These are phyloP conservation scores for Dipodomys ordii DNA, from an alignment of 2,113 vertebrate species.

Conservation along the genomic window DNA sequence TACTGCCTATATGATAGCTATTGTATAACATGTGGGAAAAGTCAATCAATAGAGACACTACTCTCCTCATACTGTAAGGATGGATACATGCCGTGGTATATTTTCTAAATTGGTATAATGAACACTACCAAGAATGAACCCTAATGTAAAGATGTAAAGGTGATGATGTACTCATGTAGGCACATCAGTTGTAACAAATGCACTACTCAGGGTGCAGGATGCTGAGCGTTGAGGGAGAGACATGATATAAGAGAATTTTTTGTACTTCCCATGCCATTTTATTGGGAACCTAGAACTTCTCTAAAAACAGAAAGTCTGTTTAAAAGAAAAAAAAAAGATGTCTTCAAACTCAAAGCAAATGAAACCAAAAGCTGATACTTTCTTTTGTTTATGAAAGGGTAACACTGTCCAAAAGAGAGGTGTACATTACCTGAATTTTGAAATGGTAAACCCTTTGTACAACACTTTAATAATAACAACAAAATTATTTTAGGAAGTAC, in stretches of 20 bases:
- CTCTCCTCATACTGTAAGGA: neutral
- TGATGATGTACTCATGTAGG: neutral
- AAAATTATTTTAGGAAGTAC: too few relatives aligned
- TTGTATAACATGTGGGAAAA: neutral
- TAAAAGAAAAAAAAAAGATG: neutral
- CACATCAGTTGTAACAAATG: neutral
- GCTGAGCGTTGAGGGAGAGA: neutral
- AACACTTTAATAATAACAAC: too few relatives aligned
- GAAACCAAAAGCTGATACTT: neutral
- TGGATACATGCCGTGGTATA: neutral
- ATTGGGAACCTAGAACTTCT: neutral
- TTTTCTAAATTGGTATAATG: neutral
- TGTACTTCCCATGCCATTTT: neutral
- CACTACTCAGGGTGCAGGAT: too few relatives aligned
- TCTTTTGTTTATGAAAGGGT: neutral
- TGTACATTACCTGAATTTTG: too few relatives aligned
- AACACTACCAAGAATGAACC: neutral
- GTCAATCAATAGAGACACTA: neutral
- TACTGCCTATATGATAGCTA: too few relatives aligned
- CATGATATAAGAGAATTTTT: neutral
- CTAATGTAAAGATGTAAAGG: neutral
- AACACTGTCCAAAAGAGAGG: too few relatives aligned
- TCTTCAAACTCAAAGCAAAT: neutral
- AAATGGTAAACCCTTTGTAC: too few relatives aligned
- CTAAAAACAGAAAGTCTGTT: neutral